phyloP scores from a whole-genome alignment of 2,113 vertebrate genomes.

The Odontophorus gujanensis region DNA sequence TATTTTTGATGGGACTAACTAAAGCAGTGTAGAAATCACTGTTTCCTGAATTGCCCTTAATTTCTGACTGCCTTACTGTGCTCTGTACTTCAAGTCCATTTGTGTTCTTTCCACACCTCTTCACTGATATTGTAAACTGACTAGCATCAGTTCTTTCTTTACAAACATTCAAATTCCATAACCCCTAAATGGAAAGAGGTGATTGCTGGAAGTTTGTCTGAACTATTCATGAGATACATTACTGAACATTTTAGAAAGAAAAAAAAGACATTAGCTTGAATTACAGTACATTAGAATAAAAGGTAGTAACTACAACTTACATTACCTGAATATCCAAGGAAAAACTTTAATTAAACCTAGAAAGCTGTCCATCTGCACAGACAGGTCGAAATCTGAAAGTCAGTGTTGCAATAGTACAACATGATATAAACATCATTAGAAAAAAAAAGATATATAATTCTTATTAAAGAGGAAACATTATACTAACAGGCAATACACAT shows the following conservation, averaged over 20 bases:
- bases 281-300: not conserved
- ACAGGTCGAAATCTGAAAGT: not conserved
- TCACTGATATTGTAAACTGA: not conserved
- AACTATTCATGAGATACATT: not conserved
- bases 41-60: not conserved
- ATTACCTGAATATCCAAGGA: not conserved
- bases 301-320: not conserved
- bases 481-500: not conserved
- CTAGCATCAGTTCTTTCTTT: slow-evolving; percentile 10
- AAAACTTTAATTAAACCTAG: not conserved
- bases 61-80: not conserved
- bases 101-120: not conserved
- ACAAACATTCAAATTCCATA: not conserved
- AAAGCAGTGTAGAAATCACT: not conserved
- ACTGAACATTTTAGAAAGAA: not conserved
- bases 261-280: not conserved
- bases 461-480: not conserved
- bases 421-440: not conserved
- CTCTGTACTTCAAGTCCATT: not conserved
- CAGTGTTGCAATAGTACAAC: not conserved
- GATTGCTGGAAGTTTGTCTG: not conserved
- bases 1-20: not conserved
- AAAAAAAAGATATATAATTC: not conserved
- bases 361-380: not conserved
- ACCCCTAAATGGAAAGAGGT: not conserved